Percentiles rank a stretch among this genome's conserved stretches.
These are phyloP conservation scores for Zaprionus capensis DNA, from an alignment of 1,140 invertebrate species.

Conservation along the genomic window DNA sequence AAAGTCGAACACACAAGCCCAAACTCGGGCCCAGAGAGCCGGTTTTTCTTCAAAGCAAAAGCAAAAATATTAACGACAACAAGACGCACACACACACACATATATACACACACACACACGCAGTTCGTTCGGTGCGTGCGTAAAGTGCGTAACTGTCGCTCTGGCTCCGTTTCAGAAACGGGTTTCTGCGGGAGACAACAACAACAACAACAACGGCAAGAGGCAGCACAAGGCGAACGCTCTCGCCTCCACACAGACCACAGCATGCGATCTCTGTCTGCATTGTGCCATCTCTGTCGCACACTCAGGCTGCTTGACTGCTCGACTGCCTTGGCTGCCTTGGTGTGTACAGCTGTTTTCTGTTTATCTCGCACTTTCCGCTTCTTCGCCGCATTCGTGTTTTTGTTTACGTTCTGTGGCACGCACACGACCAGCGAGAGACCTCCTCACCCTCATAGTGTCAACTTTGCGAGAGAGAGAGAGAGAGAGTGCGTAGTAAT, in stretches of 20 bases:
- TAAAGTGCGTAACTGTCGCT: slow-evolving; percentile 81
- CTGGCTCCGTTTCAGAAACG: slow-evolving; percentile 56
- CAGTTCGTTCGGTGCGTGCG: slow-evolving; percentile 63
- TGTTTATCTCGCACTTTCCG: slow-evolving; percentile 81
- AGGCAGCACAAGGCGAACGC: slow-evolving; percentile 3
- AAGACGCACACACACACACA: slow-evolving; percentile 29
- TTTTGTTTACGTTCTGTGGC: slow-evolving; percentile 81
- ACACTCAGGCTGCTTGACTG: not conserved
- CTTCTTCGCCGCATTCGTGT: slow-evolving; percentile 77
- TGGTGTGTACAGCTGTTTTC: slow-evolving; percentile 81
- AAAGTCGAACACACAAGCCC: slow-evolving; percentile 41
- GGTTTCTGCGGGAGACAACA: slow-evolving; percentile 63
- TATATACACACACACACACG: slow-evolving; percentile 18
- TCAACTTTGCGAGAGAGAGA: not conserved
- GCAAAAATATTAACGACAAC: slow-evolving; percentile 34
- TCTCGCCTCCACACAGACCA: slow-evolving; percentile 23
- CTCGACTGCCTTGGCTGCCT: not conserved
- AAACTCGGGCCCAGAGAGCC: slow-evolving; percentile 66
- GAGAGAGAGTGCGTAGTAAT: slow-evolving; percentile 5
- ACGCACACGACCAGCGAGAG: slow-evolving; percentile 60
- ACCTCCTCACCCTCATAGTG: not conserved
- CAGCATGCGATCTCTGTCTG: slow-evolving; percentile 8
- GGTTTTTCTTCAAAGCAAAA: slow-evolving; percentile 74
- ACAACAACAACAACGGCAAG: not conserved
- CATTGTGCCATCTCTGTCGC: slow-evolving; percentile 37